Evolutionary conservation across 2,888 invertebrate species (phyloP), one percentile per base, ranked within the genome.

Genomic region (Aricia artaxerxes): DNA sequence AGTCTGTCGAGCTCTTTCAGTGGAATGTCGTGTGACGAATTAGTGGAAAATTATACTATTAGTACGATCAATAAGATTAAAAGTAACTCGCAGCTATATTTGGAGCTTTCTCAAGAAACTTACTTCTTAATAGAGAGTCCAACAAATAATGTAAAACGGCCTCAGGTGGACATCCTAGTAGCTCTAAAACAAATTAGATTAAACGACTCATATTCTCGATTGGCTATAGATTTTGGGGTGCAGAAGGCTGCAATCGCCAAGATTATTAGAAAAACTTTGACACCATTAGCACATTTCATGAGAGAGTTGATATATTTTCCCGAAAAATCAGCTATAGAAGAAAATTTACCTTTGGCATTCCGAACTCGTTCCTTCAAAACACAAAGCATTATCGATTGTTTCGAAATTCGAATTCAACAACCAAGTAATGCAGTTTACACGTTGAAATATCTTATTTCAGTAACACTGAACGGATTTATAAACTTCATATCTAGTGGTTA

Each of bases 401-500:
- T 87, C 49, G 85, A 87, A 82, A 85, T 85, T 16, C 64, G 84
- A 84, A 86, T 87, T 7, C 82, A 86, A 78, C 85, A 85, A 78
- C 86, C 86, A 53, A 81, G 35, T n/a, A 81, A 86, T 78, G 80
- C 85, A n/a, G 13, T 82, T 13, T 35, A 87, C 80, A 86, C 86
- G 1, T 64, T 86, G 5, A 87, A 87, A 75, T 89, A 85, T 83
- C 82, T 86, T 35, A 82, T 87, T 69, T 85, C 85, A 11, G 79
- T 80, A 64, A 85, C 86, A 40, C 86, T 87, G 2, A 84, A 85
- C 84, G 86, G 88, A 2, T 78, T 87, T 1, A 85, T 89, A 24
- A 86, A 85, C 80, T 88, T 84, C 83, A 80, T 89, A 4, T 88
- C 88, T 35, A 72, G 78, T 7, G 88, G 88, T 6, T 88, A 83